Evolutionary conservation across 2,888 invertebrate genomes (phyloP), one percentile per base, ranked within the genome.

Genomic region (Leptopilina myrica): DNA sequence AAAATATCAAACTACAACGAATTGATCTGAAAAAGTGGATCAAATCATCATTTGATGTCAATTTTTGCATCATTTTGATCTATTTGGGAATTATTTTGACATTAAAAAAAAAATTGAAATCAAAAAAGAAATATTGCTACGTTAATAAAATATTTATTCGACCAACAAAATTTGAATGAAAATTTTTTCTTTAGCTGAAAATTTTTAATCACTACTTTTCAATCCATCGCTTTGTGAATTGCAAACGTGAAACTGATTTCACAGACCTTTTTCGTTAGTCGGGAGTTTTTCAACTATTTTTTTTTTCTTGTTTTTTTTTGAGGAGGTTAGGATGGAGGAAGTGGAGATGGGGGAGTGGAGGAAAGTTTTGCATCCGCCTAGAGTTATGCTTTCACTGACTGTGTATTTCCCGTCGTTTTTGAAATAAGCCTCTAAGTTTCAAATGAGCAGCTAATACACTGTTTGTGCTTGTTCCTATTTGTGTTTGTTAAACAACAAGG

Each of bases 401-500:
- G 62, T 20, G 46, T 67, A 67, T 20, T 67, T 67, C 5, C 12
- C 20, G 67, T 67, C 67, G 11, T 67, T 67, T 43, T 49, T 67
- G 67, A 67, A 67, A 67, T 67, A 20, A 67, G 20, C 67, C 11
- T 15, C 66, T 40, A 67, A 67, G 66, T 67, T 46, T n/a, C 66
- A 67, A 46, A 67, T 67, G 46, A 67, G 66, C 46, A 20, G 67
- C 67, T 49, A 46, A 67, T 46, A 67, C 20, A 67, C 46, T 67
- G 46, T 20, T 67, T 67, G 11, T 5, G 46, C 67, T 49, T 67
- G 46, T 20, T 62, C 20, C n/a, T 62, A 62, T 62, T 62, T 62
- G 15, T 62, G 62, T 62, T 62, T 62, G 62, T 15, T 62, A 62
- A 62, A 62, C 62, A 62, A 20, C 62, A 62, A 15, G 15, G 62